A percentile compares a stretch with the other conserved stretches of the same genome.
Evolutionary conservation across 2,113 vertebrate species (phyloP).

Genomic region (Mastomys natalensis): DNA sequence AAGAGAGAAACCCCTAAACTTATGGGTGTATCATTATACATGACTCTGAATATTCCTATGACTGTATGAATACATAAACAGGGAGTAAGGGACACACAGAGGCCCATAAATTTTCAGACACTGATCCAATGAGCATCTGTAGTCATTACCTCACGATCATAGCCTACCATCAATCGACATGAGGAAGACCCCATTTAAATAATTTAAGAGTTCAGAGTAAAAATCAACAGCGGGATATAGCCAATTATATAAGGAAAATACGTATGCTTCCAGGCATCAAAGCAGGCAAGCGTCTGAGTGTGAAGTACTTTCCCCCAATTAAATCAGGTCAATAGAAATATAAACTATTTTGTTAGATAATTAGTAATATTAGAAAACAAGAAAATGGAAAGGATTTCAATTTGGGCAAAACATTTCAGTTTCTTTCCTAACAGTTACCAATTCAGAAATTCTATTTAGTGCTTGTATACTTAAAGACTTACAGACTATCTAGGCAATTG

Average conservation of each 20-base stretch:
- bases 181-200: slow-evolving; percentile 81
- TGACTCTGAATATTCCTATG: slow-evolving; percentile 3
- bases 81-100: slow-evolving; percentile 44
- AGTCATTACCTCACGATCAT: slow-evolving; percentile 75
- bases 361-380: slow-evolving; percentile 72
- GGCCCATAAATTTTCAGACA: slow-evolving; percentile 64
- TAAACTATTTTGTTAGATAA: slow-evolving; percentile 74
- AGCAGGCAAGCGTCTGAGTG: slow-evolving; percentile 60
- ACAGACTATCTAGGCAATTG: slow-evolving; percentile 47
- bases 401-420: slow-evolving; percentile 65
- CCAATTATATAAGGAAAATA: slow-evolving; percentile 82
- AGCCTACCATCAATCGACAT: slow-evolving; percentile 69
- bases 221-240: slow-evolving; percentile 83
- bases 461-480: slow-evolving; percentile 46
- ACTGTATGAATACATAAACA: slow-evolving; percentile 57
- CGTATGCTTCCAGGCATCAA: slow-evolving; percentile 70
- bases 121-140: slow-evolving; percentile 63
- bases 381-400: slow-evolving; percentile 75
- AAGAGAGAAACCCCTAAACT: slow-evolving; percentile 1
- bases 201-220: slow-evolving; percentile 82
- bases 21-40: background rate
- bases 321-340: slow-evolving; percentile 76
- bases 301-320: slow-evolving; percentile 2
- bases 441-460: slow-evolving; percentile 64
- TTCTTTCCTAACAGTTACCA: slow-evolving; percentile 64